Evolutionary conservation across 2,113 vertebrate species (phyloP).

Genomic region (Boulengeromyrus knoepffleri): DNA sequence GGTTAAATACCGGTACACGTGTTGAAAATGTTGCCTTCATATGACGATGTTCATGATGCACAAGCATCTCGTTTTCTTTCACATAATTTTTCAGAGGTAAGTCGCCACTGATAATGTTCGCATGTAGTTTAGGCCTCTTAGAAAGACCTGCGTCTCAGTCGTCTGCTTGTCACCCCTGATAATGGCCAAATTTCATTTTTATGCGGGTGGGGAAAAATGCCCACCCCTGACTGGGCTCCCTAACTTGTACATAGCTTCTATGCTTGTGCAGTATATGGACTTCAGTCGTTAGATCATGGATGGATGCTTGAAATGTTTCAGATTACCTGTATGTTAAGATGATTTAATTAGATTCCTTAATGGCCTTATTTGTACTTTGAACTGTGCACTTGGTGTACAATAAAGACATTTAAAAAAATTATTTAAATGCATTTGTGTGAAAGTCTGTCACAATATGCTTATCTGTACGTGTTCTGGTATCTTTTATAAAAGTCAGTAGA

Average conservation of each 20-base stretch:
- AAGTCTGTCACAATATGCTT: neutral
- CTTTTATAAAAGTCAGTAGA: neutral
- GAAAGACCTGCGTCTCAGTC: neutral
- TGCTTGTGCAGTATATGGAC: neutral
- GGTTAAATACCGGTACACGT: neutral
- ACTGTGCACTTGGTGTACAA: neutral
- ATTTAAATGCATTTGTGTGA: neutral
- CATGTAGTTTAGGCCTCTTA: neutral
- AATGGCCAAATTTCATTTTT: neutral
- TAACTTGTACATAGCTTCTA: neutral
- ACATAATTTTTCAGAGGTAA: neutral
- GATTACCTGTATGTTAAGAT: neutral
- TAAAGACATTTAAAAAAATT: neutral
- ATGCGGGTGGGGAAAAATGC: neutral
- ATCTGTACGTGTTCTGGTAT: neutral
- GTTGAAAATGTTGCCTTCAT: neutral
- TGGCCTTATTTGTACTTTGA: neutral
- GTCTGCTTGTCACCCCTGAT: neutral
- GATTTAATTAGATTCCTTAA: neutral
- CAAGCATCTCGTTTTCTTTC: neutral
- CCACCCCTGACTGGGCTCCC: neutral
- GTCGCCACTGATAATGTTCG: neutral
- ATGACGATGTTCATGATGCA: neutral
- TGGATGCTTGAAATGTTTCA: neutral
- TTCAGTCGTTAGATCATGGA: neutral